Conservation (phyloP, 2,797 vertebrate genomes). For the Rhadinocentrus ornatus region DNA sequence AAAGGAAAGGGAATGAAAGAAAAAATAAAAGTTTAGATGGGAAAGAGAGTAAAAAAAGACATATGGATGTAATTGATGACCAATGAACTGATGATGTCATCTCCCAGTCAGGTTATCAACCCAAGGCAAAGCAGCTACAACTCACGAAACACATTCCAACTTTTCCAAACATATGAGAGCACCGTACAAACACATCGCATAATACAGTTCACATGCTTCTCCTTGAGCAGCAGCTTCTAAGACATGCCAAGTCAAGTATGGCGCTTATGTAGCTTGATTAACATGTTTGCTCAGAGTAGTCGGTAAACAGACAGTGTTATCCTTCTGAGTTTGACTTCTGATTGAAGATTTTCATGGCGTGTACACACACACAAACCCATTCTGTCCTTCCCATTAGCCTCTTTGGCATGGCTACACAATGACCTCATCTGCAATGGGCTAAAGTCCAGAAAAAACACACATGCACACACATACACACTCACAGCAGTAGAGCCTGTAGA, state of each 20-base stretch:
- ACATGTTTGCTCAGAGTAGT: slow-evolving; percentile 55
- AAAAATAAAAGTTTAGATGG: slow-evolving; percentile 20
- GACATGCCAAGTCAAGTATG: slow-evolving; percentile 29
- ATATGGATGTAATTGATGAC: slow-evolving; percentile 82
- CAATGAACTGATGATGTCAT: slow-evolving; percentile 81
- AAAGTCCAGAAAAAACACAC: slow-evolving; percentile 72
- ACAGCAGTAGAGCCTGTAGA: slow-evolving; percentile 76
- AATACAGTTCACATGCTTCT: slow-evolving; percentile 19
- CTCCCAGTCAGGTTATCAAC: slow-evolving; percentile 83
- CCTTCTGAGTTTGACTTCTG: slow-evolving; percentile 44
- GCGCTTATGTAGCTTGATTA: slow-evolving; percentile 27
- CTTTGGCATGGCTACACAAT: slow-evolving; percentile 78
- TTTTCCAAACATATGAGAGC: slow-evolving; percentile 52
- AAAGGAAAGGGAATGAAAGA: slow-evolving; percentile 24
- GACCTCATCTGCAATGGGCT: slow-evolving; percentile 81
- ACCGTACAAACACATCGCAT: slow-evolving; percentile 31
- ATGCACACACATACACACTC: slow-evolving; percentile 39
- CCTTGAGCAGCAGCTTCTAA: slow-evolving; percentile 16
- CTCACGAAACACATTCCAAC: slow-evolving; percentile 72
- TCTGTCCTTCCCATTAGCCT: slow-evolving; percentile 82
- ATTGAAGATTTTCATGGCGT: slow-evolving; percentile 48
- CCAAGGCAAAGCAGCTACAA: slow-evolving; percentile 70
- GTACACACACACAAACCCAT: slow-evolving; percentile 14
- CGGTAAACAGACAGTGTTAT: slow-evolving; percentile 40
- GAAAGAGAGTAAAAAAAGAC: slow-evolving; percentile 46